phyloP scores from a whole-genome alignment of 2,888 invertebrate genomes.

The Autographa pulchrina region DNA sequence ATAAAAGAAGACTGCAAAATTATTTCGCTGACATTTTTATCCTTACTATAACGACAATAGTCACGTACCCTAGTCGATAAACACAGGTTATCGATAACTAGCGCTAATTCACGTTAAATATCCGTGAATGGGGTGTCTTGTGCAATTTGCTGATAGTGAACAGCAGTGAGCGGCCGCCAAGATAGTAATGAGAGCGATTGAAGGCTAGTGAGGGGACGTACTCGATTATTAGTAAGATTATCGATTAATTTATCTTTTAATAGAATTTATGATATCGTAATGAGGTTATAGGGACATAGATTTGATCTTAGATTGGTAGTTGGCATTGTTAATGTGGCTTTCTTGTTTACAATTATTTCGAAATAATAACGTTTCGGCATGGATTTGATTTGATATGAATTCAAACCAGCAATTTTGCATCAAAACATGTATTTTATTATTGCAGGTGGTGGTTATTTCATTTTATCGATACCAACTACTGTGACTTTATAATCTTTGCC shows the following conservation, averaged over 20 bases:
- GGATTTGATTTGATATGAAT: not conserved
- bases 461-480: constrained; percentile 48
- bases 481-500: constrained; percentile 41
- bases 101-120: constrained; percentile 78
- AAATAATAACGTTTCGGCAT: not conserved
- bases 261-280: constrained; percentile 44
- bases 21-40: constrained; percentile 16
- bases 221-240: constrained; percentile 40
- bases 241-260: constrained; percentile 54
- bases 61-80: constrained; percentile 66
- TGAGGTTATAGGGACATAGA: constrained; percentile 27
- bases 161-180: constrained; percentile 43
- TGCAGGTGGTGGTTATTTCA: constrained; percentile 9
- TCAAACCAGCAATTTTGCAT: not conserved
- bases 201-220: constrained; percentile 65
- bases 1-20: not conserved
- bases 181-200: constrained; percentile 71
- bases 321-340: constrained; percentile 19
- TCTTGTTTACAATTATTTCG: not conserved
- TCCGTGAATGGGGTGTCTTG: constrained; percentile 78
- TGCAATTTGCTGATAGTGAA: constrained; percentile 78
- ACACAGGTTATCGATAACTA: constrained; percentile 69
- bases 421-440: constrained; percentile 6
- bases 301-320: constrained; percentile 26
- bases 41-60: constrained; percentile 38